phyloP scores from a whole-genome alignment of 2,797 vertebrate species.

The Prionace glauca region DNA sequence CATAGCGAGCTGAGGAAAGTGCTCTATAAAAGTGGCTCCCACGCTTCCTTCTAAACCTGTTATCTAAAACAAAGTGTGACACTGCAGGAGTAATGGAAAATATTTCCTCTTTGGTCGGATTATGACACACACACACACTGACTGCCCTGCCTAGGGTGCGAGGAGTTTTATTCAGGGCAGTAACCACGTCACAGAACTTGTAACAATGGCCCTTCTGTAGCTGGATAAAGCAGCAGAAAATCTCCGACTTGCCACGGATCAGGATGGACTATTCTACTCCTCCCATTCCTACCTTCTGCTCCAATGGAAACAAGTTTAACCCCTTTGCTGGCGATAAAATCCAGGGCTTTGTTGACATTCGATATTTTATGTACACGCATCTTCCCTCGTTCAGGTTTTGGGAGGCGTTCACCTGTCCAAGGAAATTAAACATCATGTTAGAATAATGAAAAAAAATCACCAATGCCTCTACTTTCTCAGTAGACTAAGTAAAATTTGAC shows the following conservation, averaged over 20 bases:
- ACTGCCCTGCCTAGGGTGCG: neutral
- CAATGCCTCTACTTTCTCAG: no score
- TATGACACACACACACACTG: neutral
- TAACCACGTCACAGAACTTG: neutral
- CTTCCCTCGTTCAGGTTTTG: slow-evolving; percentile 81
- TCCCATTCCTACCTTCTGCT: slow-evolving; percentile 69
- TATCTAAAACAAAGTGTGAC: neutral
- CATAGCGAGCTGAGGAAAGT: neutral
- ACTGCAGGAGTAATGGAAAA: neutral
- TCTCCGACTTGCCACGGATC: neutral
- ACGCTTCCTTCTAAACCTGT: neutral
- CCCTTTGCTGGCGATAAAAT: slow-evolving; percentile 81
- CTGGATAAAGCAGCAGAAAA: no score
- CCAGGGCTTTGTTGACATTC: slow-evolving; percentile 82
- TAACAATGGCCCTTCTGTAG: no score
- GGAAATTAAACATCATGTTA: neutral
- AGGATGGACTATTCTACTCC: neutral
- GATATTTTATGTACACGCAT: slow-evolving; percentile 87
- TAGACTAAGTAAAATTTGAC: no score
- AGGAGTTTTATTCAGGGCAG: neutral
- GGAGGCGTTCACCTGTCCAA: slow-evolving; percentile 71
- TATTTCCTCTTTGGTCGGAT: neutral
- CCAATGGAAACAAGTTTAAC: slow-evolving; percentile 82
- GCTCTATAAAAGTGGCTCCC: neutral
- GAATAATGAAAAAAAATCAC: no score